These are phyloP conservation scores for Amblyteles armatorius DNA, from an alignment of 2,888 invertebrate genomes.

Conservation along the genomic window DNA sequence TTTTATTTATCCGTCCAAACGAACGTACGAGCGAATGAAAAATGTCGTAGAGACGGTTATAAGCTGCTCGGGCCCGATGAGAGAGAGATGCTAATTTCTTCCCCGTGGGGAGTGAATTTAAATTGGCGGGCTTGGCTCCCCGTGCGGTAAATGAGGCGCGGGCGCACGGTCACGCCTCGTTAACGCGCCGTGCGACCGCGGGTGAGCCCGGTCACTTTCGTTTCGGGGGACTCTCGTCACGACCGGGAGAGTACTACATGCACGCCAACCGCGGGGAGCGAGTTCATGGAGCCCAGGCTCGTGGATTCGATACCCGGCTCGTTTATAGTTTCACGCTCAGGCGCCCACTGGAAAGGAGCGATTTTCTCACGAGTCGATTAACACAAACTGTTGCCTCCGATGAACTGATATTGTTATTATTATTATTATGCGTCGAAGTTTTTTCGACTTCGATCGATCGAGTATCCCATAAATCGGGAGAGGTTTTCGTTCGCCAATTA, in stretches of 20 bases:
- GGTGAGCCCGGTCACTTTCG: constrained; percentile 65
- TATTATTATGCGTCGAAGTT: neutral
- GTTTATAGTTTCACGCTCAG: constrained; percentile 45
- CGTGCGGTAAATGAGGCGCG: constrained; percentile 69
- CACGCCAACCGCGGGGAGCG: neutral
- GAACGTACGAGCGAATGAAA: constrained; percentile 10
- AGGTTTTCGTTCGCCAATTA: constrained; percentile 15
- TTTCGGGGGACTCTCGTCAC: constrained; percentile 68
- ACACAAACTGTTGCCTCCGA: constrained; percentile 2
- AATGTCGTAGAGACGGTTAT: constrained; percentile 13
- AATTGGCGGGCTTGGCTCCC: constrained; percentile 64
- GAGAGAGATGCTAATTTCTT: constrained; percentile 63
- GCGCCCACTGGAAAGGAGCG: constrained; percentile 33
- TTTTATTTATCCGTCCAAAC: constrained; percentile 8
- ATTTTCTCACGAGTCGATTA: constrained; percentile 54
- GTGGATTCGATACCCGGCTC: constrained; percentile 43
- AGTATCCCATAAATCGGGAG: constrained; percentile 14
- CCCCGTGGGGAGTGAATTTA: constrained; percentile 64
- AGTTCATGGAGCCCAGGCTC: neutral
- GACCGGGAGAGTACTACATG: constrained; percentile 27
- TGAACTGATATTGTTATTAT: neutral
- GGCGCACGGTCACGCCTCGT: constrained; percentile 71
- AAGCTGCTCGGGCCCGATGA: constrained; percentile 15
- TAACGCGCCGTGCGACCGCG: constrained; percentile 67
- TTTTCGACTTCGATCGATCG: neutral